These are phyloP conservation scores for mouse (Mus musculus) DNA, from an alignment of 2,113 vertebrate genomes.

Conservation along the genomic window DNA sequence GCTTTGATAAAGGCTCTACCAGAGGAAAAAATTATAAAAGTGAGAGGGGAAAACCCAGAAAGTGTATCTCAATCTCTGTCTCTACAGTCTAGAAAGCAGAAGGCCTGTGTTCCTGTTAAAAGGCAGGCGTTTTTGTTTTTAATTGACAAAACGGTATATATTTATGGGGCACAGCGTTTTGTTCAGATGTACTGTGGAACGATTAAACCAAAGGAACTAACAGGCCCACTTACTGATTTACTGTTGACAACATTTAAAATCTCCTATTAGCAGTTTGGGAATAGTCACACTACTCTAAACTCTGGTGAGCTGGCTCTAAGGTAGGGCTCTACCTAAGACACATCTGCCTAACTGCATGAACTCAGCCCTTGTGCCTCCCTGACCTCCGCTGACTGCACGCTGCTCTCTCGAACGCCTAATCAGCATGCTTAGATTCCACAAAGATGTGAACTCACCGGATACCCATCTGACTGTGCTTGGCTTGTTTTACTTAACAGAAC, in stretches of 20 bases:
- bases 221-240: background rate
- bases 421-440: background rate
- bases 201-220: background rate
- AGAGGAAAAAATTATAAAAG: background rate
- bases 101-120: background rate
- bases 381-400: background rate
- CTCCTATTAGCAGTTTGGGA: background rate
- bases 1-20: background rate
- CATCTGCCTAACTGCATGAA: too few species aligned
- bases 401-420: background rate
- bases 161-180: background rate
- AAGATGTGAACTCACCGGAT: background rate
- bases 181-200: background rate
- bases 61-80: background rate
- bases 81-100: background rate
- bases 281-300: background rate
- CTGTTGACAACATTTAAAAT: background rate
- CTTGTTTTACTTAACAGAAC: background rate
- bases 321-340: background rate
- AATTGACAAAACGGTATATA: background rate
- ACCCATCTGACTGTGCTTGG: background rate
- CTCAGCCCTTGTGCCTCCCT: background rate
- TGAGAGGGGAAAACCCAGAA: background rate
- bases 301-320: background rate
- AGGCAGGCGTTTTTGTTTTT: conserved; percentile 1